Evolutionary conservation across 2,113 vertebrate genomes (phyloP), one percentile per base, ranked within the genome.

Genomic region (Charina bottae): DNA sequence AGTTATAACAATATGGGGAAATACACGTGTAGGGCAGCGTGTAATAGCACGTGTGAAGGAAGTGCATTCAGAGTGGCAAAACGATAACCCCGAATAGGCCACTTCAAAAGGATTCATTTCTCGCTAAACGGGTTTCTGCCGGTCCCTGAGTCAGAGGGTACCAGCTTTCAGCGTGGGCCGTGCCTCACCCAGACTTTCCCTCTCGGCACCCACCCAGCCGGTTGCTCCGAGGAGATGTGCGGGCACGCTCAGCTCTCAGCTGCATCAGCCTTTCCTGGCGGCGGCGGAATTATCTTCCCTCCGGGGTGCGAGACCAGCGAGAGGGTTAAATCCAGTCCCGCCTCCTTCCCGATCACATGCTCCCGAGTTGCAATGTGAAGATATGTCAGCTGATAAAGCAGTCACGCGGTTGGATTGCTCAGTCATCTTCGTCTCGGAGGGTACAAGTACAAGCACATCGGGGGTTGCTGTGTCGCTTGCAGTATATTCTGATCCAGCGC

Each of bases 341-440:
- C 85, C 24, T 46, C 56, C 42, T 91, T 58, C 89, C 59, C 83
- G 62, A 15, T 92, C 96, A 95, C 94, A 93, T 96, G 96, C 93
- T 91, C 17, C 91, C 5, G 37, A 46, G 49, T 37, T 87, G 95
- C 95, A 84, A 64, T 93, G 89, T 88, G 21, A 94, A 55, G 92
- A 0, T 90, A 6, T 33, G 93, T 96, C 96, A 96, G 96, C 92
- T 96, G 96, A 96, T 91, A 0, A 6, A 1, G 21, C 49, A 68
- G 83, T 86, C 94, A 84, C 64, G 11, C 90, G 92, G 87, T 93
- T 90, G 85, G 8, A 55, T 87, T 72, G 87, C 91, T 37, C 87
- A 53, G 60, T 90, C 91, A 88, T 92, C 19, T 42, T 92, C 95
- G 92, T 94, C 94, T 2, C 90, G 4, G 89, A 68, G 24, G 49